Base-by-base conservation (phyloP, 2,888 invertebrate species). In the Dimorphilus gyrociliatus region DNA sequence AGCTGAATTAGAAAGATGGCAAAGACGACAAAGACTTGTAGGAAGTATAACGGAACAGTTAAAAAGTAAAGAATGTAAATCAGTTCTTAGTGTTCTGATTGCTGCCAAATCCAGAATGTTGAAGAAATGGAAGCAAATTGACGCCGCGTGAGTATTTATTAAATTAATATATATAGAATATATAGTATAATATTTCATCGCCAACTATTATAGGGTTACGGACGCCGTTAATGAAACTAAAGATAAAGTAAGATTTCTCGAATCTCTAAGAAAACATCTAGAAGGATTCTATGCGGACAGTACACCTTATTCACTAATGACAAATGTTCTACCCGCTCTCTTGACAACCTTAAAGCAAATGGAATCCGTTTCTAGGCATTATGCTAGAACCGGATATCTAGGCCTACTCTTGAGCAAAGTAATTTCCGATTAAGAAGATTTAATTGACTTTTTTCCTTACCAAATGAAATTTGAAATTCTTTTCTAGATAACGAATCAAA, bases 171-270 rank as follows among this genome's bases (percentile, higher is more conserved):
- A n/a, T n/a, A n/a, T n/a, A n/a, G n/a, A n/a, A n/a, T n/a, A n/a
- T n/a, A n/a, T n/a, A n/a, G n/a, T n/a, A n/a, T n/a, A n/a, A n/a
- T n/a, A n/a, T n/a, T n/a, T n/a, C n/a, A n/a, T n/a, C n/a, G n/a
- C 8, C 8, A 21, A 26, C 12, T 25, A 23, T 34, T 32, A 10
- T 41, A 61, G 60, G 16, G 56, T 62, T 27, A 59, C 61, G n/a
- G 61, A 62, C 44, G 55, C 53, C 5, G 49, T 59, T 48, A 61
- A 61, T 44, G 60, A 60, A 36, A 55, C 60, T 3, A 58, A 57
- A 34, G 61, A 62, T 39, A 62, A 62, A 40, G 55, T 60, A 32
- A 56, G 55, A 30, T 62, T 58, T 37, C 41, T 62, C 34, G 60
- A 62, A 34, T 55, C 55, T 3, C 40, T 61, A 33, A 48, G 52